These are phyloP conservation scores for Podocnemis expansa DNA, from an alignment of 2,113 vertebrate species.

Conservation along the genomic window DNA sequence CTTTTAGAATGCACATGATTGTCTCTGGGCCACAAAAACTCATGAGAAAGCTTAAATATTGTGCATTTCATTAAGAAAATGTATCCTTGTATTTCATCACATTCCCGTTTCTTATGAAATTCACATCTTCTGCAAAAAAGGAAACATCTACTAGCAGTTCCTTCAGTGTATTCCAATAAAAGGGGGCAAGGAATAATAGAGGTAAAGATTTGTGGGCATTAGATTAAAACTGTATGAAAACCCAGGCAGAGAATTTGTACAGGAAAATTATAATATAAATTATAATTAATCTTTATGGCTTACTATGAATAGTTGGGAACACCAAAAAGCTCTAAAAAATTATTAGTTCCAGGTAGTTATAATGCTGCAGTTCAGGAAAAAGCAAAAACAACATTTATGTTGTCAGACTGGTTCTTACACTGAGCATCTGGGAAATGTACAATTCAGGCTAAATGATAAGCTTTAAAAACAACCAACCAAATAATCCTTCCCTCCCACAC, in stretches of 20 bases:
- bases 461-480: constrained; percentile 22
- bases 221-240: constrained; percentile 67
- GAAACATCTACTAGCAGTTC: constrained; percentile 36
- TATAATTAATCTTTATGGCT: constrained; percentile 45
- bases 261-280: constrained; percentile 51
- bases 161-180: constrained; percentile 31
- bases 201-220: background rate
- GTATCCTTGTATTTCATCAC: constrained; percentile 24
- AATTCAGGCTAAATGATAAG: constrained; percentile 42
- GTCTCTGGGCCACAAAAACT: constrained; percentile 21
- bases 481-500: too few species aligned
- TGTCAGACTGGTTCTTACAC: background rate
- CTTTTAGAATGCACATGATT: background rate
- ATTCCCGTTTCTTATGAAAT: constrained; percentile 34
- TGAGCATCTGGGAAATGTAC: constrained; percentile 15
- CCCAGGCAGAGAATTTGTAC: background rate
- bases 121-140: constrained; percentile 3
- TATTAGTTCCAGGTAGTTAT: background rate
- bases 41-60: background rate
- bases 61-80: constrained; percentile 42
- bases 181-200: constrained; percentile 30
- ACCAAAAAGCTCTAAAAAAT: constrained; percentile 42
- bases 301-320: constrained; percentile 13
- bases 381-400: constrained; percentile 12
- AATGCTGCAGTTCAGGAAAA: constrained; percentile 12